A percentile compares a stretch with the other conserved stretches of the same genome.
Evolutionary conservation across 1,140 invertebrate species (phyloP).

Genomic region (Cotesia glomerata): DNA sequence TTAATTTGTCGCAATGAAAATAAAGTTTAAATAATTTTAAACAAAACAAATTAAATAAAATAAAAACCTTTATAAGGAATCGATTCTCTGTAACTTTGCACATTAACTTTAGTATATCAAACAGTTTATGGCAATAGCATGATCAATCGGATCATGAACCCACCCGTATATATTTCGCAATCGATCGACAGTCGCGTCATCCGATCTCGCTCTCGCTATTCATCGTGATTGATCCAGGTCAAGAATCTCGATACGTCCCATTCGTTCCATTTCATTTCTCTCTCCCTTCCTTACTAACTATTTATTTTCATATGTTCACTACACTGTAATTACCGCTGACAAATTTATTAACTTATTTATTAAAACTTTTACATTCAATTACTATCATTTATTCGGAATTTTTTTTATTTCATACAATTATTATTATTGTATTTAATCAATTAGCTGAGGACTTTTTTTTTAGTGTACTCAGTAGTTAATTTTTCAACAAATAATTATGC

Average conservation of each 20-base stretch:
- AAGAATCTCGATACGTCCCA: constrained; percentile 23
- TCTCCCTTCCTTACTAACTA: neutral
- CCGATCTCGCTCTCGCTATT: constrained; percentile 22
- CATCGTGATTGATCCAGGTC: constrained; percentile 28
- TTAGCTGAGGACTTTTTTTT: neutral
- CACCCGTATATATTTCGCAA: constrained; percentile 22
- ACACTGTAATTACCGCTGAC: neutral
- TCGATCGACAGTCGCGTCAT: constrained; percentile 29
- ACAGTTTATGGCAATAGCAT: constrained; percentile 13
- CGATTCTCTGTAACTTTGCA: neutral
- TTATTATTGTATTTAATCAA: neutral
- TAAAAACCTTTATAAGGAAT: constrained; percentile 10
- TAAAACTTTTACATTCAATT: too few relatives aligned
- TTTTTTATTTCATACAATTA: too few relatives aligned
- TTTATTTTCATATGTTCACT: neutral
- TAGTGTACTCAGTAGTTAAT: too few relatives aligned
- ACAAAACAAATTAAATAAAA: constrained; percentile 2
- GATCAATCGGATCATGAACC: constrained; percentile 19
- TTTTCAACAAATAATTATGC: too few relatives aligned
- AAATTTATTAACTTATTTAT: neutral
- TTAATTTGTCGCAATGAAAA: too few relatives aligned
- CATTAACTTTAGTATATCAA: neutral
- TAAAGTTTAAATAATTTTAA: too few relatives aligned
- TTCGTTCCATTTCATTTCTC: constrained; percentile 15
- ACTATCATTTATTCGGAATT: too few relatives aligned